Conservation (phyloP, 2,113 vertebrate genomes). For the Dipodomys spectabilis region DNA sequence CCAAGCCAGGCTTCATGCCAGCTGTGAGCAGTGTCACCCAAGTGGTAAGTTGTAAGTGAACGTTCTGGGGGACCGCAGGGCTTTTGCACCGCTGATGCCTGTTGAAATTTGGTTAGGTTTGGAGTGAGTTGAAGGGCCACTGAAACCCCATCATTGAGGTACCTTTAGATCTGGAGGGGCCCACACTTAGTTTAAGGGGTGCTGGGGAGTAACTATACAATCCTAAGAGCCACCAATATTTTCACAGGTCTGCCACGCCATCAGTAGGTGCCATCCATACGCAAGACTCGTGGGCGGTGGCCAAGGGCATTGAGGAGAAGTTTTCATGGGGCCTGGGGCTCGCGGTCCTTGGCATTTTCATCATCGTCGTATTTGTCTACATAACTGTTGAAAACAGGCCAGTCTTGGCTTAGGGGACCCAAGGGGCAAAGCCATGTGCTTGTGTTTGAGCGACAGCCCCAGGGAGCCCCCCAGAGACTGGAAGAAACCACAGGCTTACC, state of each 20-base stretch:
- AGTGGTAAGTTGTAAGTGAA: background rate
- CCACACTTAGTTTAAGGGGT: background rate
- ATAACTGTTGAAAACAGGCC: conserved; percentile 79
- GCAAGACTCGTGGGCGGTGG: too few relatives aligned
- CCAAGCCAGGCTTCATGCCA: background rate
- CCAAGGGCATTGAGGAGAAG: accelerated
- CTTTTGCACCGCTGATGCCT: background rate
- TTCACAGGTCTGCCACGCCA: conserved; percentile 73
- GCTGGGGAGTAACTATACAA: background rate
- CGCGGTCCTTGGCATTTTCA: conserved; percentile 83
- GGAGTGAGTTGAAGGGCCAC: background rate
- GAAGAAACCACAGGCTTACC: background rate
- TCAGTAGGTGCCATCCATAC: too few relatives aligned
- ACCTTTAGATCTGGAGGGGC: background rate
- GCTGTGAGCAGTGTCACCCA: background rate
- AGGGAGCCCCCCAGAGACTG: background rate
- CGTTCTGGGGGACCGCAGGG: background rate
- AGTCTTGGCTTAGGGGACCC: conserved; percentile 50
- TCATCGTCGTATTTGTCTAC: conserved; percentile 86
- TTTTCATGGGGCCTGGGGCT: conserved; percentile 85
- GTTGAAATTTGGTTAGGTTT: background rate
- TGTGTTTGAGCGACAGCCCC: background rate
- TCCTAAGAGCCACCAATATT: background rate
- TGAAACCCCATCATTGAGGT: background rate
- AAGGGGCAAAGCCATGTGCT: background rate